Evolutionary conservation across 2,113 vertebrate genomes (phyloP).

Genomic region (Pipa parva): DNA sequence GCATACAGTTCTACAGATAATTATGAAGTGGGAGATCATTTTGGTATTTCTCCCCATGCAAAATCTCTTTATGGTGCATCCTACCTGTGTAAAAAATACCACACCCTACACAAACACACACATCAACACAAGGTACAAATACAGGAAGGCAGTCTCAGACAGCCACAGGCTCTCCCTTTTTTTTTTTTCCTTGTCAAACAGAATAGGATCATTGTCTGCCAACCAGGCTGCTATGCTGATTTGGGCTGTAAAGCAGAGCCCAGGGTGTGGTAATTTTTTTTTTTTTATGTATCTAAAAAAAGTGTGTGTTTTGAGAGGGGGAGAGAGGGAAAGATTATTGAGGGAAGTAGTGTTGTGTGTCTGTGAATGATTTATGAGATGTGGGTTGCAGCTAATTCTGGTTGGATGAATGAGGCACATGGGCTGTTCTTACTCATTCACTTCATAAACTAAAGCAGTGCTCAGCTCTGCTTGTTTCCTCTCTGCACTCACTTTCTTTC

Average conservation of each 20-base stretch:
- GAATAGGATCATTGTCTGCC: conserved; percentile 6
- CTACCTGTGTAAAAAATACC: background rate
- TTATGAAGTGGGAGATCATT: too few species aligned
- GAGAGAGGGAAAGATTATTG: conserved; percentile 7
- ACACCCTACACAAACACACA: background rate
- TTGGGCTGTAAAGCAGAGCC: background rate
- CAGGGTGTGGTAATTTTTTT: conserved; percentile 25
- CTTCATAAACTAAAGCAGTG: conserved; percentile 27
- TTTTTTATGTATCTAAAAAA: conserved; percentile 28
- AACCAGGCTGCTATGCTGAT: background rate
- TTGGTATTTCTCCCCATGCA: too few species aligned
- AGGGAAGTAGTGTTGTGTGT: conserved; percentile 1
- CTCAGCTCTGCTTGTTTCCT: conserved; percentile 4
- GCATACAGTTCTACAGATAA: too few species aligned
- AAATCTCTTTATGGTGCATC: background rate
- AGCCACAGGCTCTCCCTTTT: conserved; percentile 12
- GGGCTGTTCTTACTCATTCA: conserved; percentile 34
- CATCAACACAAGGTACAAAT: background rate
- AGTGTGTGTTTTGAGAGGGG: background rate
- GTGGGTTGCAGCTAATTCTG: conserved; percentile 3
- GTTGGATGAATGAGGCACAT: conserved; percentile 10
- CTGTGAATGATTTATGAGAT: conserved; percentile 27
- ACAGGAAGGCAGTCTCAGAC: background rate
- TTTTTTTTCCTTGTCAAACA: conserved; percentile 1
- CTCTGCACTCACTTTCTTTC: conserved; percentile 3